phyloP scores from a whole-genome alignment of 1,140 invertebrate genomes.

The Phortica variegata region DNA sequence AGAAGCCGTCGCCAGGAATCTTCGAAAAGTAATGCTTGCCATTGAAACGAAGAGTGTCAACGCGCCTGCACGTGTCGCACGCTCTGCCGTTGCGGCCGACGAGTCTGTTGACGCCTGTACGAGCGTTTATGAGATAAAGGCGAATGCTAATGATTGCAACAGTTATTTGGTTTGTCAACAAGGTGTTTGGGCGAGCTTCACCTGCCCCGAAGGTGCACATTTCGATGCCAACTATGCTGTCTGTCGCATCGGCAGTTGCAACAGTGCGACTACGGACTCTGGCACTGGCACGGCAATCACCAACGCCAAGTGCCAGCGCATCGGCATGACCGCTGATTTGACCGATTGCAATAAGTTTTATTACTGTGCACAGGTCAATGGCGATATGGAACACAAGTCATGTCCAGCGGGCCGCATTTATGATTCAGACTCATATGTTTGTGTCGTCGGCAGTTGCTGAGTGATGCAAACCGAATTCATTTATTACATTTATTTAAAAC shows the following conservation, averaged over 20 bases:
- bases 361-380: constrained; percentile 14
- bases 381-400: constrained; percentile 1
- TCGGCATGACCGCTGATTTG: constrained; percentile 22
- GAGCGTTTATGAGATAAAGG: neutral
- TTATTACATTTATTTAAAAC: neutral
- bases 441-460: constrained; percentile 23
- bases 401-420: constrained; percentile 21
- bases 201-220: constrained; percentile 17
- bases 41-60: neutral
- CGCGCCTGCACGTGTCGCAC: constrained; percentile 5
- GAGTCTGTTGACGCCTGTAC: no score
- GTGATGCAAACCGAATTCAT: no score
- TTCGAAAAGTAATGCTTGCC: neutral
- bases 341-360: constrained; percentile 25
- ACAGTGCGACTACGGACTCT: neutral
- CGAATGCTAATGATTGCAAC: constrained; percentile 9
- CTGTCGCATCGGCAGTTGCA: constrained; percentile 13
- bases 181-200: neutral
- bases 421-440: constrained; percentile 8
- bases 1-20: neutral
- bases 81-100: no score
- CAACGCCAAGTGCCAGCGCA: constrained; percentile 14
- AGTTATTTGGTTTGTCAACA: constrained; percentile 14
- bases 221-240: constrained; percentile 12
- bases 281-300: neutral